Percentiles rank a stretch among this genome's conserved stretches.
phyloP scores from a whole-genome alignment of 2,113 vertebrate genomes.

The Lipophrys pholis region DNA sequence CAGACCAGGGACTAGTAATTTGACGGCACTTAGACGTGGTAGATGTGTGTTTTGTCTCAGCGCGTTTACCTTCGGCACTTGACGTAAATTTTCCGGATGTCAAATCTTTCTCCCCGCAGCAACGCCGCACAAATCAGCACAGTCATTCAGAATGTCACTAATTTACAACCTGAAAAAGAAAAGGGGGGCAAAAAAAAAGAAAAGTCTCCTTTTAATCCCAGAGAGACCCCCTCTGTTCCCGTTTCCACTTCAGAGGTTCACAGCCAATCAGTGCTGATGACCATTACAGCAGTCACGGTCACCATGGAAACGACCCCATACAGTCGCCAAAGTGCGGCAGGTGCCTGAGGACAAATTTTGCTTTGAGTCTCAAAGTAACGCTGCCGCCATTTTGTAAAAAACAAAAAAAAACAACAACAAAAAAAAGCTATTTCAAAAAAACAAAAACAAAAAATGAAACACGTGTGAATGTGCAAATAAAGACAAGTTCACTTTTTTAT shows the following conservation, averaged over 20 bases:
- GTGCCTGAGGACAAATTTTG: constrained; percentile 80
- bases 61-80: constrained; percentile 55
- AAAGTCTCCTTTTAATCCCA: constrained; percentile 53
- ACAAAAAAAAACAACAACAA: constrained; percentile 3
- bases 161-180: constrained; percentile 52
- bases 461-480: constrained; percentile 74
- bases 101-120: constrained; percentile 53
- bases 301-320: constrained; percentile 72
- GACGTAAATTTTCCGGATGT: constrained; percentile 52
- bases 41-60: constrained; percentile 58
- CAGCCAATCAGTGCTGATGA: constrained; percentile 67
- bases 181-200: constrained; percentile 22
- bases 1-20: constrained; percentile 70
- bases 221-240: constrained; percentile 34
- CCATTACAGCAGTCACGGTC: constrained; percentile 61
- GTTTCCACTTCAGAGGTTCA: constrained; percentile 47
- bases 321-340: constrained; percentile 74
- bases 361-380: constrained; percentile 77
- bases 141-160: constrained; percentile 50
- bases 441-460: background rate
- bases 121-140: constrained; percentile 63
- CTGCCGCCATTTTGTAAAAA: constrained; percentile 74
- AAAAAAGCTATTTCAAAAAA: background rate
- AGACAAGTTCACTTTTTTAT: constrained; percentile 77
- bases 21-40: constrained; percentile 62